Percentiles rank a stretch among this genome's conserved stretches.
Conservation (phyloP, 2,113 vertebrate species). For the Phoenicopterus ruber region DNA sequence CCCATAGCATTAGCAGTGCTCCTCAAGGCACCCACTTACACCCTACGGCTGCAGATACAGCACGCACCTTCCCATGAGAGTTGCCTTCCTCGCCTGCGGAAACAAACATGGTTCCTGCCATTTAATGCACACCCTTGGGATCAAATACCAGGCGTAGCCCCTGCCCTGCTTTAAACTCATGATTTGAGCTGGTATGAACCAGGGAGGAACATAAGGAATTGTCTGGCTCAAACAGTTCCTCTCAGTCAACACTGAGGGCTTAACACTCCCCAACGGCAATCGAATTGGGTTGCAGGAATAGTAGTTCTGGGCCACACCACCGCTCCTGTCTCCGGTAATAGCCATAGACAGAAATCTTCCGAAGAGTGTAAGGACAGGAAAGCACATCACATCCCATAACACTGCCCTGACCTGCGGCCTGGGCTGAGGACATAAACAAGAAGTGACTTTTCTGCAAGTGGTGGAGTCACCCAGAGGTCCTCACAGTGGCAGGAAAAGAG, state of each 20-base stretch:
- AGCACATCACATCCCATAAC: neutral
- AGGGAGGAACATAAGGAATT: neutral
- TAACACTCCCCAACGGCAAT: neutral
- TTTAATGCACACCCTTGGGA: neutral
- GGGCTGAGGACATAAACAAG: neutral
- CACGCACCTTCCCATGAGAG: neutral
- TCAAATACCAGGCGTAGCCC: neutral
- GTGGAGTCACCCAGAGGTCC: neutral
- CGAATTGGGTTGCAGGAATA: neutral
- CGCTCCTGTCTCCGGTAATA: neutral
- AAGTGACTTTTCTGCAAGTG: neutral
- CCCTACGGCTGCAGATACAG: neutral
- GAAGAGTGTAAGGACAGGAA: neutral
- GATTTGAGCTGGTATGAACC: neutral
- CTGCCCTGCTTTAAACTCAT: neutral
- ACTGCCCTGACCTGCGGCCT: neutral
- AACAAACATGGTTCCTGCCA: neutral
- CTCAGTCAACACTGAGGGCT: neutral
- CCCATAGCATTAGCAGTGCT: neutral
- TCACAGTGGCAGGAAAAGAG: neutral
- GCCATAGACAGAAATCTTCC: neutral
- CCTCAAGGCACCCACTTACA: neutral
- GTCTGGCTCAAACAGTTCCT: neutral
- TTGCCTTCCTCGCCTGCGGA: neutral
- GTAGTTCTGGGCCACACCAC: neutral